Evolutionary conservation across 2,888 invertebrate species (phyloP), one percentile per base, ranked within the genome.

Genomic region (Caenorhabditis sp.): DNA sequence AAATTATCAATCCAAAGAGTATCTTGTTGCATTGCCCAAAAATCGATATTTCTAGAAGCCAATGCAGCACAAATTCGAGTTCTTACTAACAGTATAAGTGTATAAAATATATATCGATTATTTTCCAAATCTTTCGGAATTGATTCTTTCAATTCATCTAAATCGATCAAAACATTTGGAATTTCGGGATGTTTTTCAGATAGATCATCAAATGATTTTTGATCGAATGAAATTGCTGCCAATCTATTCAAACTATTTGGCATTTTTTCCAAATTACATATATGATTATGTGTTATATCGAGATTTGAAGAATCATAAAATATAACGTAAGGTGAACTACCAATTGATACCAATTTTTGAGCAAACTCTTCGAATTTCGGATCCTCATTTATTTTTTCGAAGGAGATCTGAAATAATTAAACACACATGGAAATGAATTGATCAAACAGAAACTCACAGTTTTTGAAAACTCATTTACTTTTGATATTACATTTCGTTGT

Each of bases 1-100:
- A 81, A 77, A 53, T 81, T 77, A 10, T 66, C 72, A 27, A 77
- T 74, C 81, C 81, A 81, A 10, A 81, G 27, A 12, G 78, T 68
- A 57, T 81, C 81, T 69, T 81, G 81, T 66, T 81, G 81, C 78
- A 81, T 78, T 17, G 78, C 77, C 81, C 81, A 81, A 58, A 78
- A 81, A 53, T 69, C 61, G 60, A 81, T 69, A 2, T 68, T 65
- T 5, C 72, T 49, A 1, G 50, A 51, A 12, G 78, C 81, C 23
- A 81, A 58, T 2, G 76, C 67, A 1, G 73, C 75, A 31, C 72
- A 65, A 4, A 81, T 66, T 14, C 81, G 50, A 10, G 81, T 65
- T 19, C 81, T 50, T 3, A 63, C 62, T 8, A 81, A 62, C 0
- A 81, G 60, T 36, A 81, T 66, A n/a, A 81, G 55, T 49, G 78